A percentile compares a stretch with the other conserved stretches of the same genome.
Evolutionary conservation across 2,113 vertebrate species (phyloP).

Genomic region (Pampusana beccarii): DNA sequence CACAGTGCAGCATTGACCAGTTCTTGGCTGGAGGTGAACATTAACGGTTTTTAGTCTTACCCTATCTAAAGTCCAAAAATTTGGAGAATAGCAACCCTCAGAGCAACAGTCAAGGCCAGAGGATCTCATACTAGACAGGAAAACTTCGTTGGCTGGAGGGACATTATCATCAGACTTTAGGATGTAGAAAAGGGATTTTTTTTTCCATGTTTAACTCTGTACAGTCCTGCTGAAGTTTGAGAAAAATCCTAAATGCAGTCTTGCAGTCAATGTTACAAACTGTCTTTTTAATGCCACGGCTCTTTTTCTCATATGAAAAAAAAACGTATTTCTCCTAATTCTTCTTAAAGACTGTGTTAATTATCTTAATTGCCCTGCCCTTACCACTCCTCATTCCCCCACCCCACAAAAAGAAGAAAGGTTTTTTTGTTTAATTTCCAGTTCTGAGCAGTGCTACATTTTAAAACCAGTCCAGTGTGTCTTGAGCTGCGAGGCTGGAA

Average conservation of each 20-base stretch:
- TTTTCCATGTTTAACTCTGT: neutral
- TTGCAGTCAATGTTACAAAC: neutral
- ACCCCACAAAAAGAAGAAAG: neutral
- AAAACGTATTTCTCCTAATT: neutral
- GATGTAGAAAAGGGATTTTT: neutral
- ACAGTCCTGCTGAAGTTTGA: neutral
- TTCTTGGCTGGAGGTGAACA: neutral
- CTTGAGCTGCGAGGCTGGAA: slow-evolving; percentile 55
- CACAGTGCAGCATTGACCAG: rapidly evolving
- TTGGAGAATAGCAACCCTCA: neutral
- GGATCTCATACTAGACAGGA: neutral
- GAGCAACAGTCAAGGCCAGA: neutral
- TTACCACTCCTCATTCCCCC: rapidly evolving
- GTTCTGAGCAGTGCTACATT: neutral
- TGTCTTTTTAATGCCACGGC: neutral
- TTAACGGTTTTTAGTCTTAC: too few relatives aligned
- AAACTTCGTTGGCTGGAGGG: neutral
- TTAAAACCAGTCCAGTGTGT: slow-evolving; percentile 52
- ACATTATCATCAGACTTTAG: neutral
- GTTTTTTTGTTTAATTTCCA: neutral
- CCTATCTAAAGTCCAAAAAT: neutral
- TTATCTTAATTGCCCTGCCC: neutral
- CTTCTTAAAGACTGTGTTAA: neutral
- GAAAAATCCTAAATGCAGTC: neutral
- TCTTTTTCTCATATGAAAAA: neutral